Evolutionary conservation across 2,888 invertebrate species (phyloP).

Genomic region (Noctua janthina): DNA sequence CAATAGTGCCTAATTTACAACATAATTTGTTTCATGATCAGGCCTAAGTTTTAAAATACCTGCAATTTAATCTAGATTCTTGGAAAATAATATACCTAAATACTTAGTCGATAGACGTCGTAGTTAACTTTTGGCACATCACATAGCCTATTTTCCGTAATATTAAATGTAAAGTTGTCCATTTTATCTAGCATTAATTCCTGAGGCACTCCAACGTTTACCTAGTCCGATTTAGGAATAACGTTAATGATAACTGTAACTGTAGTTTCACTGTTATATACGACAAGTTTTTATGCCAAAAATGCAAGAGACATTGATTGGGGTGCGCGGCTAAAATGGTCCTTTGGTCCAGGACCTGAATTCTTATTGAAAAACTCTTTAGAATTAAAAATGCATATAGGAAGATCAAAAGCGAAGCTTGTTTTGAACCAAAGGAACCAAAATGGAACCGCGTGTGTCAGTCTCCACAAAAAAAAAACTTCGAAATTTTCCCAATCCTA

Average conservation of each 20-base stretch:
- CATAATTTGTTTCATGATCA: background rate
- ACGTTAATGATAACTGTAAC: slow-evolving; percentile 64
- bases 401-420: background rate
- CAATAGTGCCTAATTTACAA: slow-evolving; percentile 28
- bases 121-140: slow-evolving; percentile 36
- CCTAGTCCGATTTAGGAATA: slow-evolving; percentile 75
- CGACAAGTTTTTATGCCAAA: slow-evolving; percentile 69
- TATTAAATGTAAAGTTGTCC: slow-evolving; percentile 48
- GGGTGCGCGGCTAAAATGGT: slow-evolving; percentile 13
- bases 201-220: slow-evolving; percentile 66
- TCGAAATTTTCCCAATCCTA: slow-evolving; percentile 80
- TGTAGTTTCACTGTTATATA: slow-evolving; percentile 71
- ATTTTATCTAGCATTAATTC: slow-evolving; percentile 60
- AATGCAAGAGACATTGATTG: slow-evolving; percentile 71
- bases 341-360: slow-evolving; percentile 15
- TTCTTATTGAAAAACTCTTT: background rate
- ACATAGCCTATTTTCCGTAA: slow-evolving; percentile 29
- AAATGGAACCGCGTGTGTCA: slow-evolving; percentile 9
- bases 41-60: slow-evolving; percentile 34
- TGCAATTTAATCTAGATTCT: background rate
- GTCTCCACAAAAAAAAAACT: slow-evolving; percentile 35
- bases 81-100: slow-evolving; percentile 10
- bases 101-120: slow-evolving; percentile 31
- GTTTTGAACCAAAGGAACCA: slow-evolving; percentile 7
- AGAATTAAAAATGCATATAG: background rate